Evolutionary conservation across 2,113 vertebrate species (phyloP), one percentile per base, ranked within the genome.

Genomic region (Turdus rufiventris): DNA sequence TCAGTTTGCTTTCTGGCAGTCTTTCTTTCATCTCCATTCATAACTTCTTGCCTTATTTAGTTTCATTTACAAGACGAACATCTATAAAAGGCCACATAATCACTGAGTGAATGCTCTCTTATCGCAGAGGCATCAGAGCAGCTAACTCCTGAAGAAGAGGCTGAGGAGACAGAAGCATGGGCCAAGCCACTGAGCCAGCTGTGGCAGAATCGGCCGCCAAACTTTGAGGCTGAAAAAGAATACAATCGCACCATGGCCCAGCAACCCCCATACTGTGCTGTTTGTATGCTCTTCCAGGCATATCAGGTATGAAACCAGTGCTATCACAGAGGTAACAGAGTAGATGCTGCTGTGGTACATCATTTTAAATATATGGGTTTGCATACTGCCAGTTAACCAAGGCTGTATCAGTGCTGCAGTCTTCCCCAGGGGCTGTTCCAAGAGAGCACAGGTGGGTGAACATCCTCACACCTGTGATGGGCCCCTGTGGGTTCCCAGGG

Each of bases 261-360:
- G 85, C 98, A 98, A 95, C 93, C 98, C 11, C 99, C 99, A 1
- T 98, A 99, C 97, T 99, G 99, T 68, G 98, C 99, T 16, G 98
- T 99, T 58, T 99, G 99, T 91, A 97, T 99, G 97, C 98, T 99
- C 38, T 99, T 99, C 97, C 98, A 99, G 96, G 98, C 98, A 0
- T 98, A 99, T 65, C 97, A 99, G 87, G 98, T 99, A 98, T 97
- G 99, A 77, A 92, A 47, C 36, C 12, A 40, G 26, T 42, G 29
- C 45, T 74, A 3, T 5, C 34, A 5, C 8, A 42, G 36, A 71
- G 43, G 19, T 16, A 28, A 10, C 26, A 36, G 25, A 71, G 19
- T 36, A 68, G 11, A 6, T 79, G 50, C 28, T 4, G 9, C 42
- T 51, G 23, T 33, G 28, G 1, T 29, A 19, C 36, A 2, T 36